Evolutionary conservation across 2,888 invertebrate species (phyloP), one percentile per base, ranked within the genome.

Genomic region (Linnaemya vulpina): DNA sequence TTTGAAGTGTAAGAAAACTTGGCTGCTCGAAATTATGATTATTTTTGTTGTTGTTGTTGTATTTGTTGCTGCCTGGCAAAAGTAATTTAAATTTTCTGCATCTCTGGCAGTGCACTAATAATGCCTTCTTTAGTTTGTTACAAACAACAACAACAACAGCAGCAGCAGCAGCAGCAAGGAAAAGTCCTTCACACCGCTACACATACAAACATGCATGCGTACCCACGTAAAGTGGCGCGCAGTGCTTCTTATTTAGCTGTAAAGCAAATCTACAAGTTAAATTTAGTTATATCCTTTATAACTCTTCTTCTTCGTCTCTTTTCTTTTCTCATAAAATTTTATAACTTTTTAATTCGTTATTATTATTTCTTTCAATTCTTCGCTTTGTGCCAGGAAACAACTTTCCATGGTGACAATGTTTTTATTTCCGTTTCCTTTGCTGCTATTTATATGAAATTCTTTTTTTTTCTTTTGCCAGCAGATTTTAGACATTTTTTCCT

Each of bases 61-160:
- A n/a, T 30, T 30, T 62, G 68, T n/a, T 71, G 67, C 43, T 60
- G 58, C 7, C 51, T 76, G 30, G 49, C 17, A 86, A 86, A 87
- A 87, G 87, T 86, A 87, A 87, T 87, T 87, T 87, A 87, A 87
- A 84, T 86, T 84, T 84, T 86, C 63, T 81, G 78, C 81, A 71
- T 76, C 38, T 80, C 53, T 58, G 43, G 80, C 65, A 77, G 20
- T 82, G 68, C 63, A 22, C 71, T 76, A 73, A 62, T 76, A 73
- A 62, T 51, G 20, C 25, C 49, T 67, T 65, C 15, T 30, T 68
- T 51, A 22, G 60, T 13, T 38, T 40, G 40, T 9, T 63, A 49
- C 55, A 46, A 51, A 11, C 65, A 63, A 68, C n/a, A 43, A 53
- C 25, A 65, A 30, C 43, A 58, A 51, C 55, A 43, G n/a, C n/a